Evolutionary conservation across 2,888 invertebrate genomes (phyloP), one percentile per base, ranked within the genome.

Genomic region (Ectemnius cavifrons): DNA sequence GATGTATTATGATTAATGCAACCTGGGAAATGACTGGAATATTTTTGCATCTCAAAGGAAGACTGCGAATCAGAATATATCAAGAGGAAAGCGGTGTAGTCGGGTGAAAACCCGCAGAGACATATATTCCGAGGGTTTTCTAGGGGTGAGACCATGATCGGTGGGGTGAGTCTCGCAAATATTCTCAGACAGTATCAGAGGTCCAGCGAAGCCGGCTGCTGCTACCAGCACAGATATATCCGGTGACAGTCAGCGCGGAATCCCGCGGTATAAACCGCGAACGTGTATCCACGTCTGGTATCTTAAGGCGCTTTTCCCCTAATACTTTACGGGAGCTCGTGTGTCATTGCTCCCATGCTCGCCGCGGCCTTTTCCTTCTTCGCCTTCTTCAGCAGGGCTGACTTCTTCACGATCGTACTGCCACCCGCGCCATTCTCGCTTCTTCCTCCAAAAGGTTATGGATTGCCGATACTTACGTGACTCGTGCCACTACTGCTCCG

Each of bases 281-380:
- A 81, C 73, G 73, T 76, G 74, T 76, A 67, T 47, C 67, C 58
- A 59, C 73, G 68, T 69, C 75, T 58, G 72, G 59, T 46, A 67
- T 75, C 73, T 75, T 67, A 77, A 81, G 77, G 71, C 73, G 82
- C 68, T 75, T 82, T 75, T 52, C 16, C 52, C 65, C 67, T 73
- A 68, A 65, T 84, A 78, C 75, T 84, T 83, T 83, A 83, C 77
- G 80, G 82, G 73, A 74, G 71, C 69, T 63, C 82, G 80, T 80
- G 82, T 75, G 84, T 83, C 83, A 84, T 84, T 75, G 84, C 84
- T 77, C 73, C 82, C 58, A 71, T 37, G 37, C 37, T 80, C 71
- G 62, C 46, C 27, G 57, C 28, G 46, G 46, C 58, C 62, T 59
- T 64, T 57, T 18, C 59, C 56, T 23, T 46, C 60, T 11, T 37